Conservation (phyloP, 2,888 invertebrate genomes). For the Machimus atricapillus region DNA sequence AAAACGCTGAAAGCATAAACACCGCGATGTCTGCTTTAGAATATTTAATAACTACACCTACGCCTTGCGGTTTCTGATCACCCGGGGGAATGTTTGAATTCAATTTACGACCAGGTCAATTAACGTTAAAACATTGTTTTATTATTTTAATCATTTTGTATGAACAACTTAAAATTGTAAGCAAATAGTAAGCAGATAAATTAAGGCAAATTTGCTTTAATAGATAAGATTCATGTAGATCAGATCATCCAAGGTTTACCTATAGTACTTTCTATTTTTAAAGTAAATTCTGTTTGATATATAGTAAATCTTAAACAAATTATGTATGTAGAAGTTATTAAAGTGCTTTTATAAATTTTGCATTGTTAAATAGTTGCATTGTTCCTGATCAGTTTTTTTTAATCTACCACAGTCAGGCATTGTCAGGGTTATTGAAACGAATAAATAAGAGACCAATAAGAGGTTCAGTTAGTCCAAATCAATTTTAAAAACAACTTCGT, state of each 20-base stretch:
- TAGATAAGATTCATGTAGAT: background rate
- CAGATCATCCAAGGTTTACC: background rate
- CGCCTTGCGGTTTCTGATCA: background rate
- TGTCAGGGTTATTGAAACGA: background rate
- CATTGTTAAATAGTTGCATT: background rate
- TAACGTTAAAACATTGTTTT: background rate
- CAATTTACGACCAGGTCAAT: background rate
- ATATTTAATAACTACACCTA: background rate
- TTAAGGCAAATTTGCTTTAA: too few species aligned
- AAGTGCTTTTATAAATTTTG: background rate
- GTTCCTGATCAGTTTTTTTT: background rate
- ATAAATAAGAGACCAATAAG: background rate
- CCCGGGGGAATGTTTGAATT: background rate
- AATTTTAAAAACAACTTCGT: slow-evolving; percentile 4
- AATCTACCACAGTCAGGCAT: background rate
- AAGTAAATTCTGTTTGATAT: background rate
- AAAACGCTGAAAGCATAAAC: background rate
- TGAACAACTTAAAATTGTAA: background rate
- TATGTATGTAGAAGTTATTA: background rate
- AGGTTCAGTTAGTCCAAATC: background rate
- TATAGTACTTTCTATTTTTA: too few species aligned
- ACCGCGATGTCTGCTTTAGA: background rate
- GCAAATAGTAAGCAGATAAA: too few species aligned
- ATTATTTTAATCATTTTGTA: background rate
- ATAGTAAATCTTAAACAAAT: background rate